A percentile compares a stretch with the other conserved stretches of the same genome.
These are phyloP conservation scores for Alosa sapidissima DNA, from an alignment of 2,797 vertebrate genomes.

Conservation along the genomic window DNA sequence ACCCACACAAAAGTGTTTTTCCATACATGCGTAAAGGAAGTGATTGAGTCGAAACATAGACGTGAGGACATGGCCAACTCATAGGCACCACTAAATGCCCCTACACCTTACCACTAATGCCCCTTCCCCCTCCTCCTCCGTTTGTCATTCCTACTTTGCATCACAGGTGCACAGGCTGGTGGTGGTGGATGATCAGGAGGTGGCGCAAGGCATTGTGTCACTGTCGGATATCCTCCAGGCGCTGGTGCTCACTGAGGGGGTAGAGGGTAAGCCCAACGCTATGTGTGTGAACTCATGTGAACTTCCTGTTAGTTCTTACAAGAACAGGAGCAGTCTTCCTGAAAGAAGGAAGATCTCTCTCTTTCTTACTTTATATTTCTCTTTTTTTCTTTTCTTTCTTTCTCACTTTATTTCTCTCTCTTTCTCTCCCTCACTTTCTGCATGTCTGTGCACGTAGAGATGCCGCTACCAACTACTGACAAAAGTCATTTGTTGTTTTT, in stretches of 20 bases:
- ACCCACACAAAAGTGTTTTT: no score
- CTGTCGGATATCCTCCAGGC: slow-evolving; percentile 96
- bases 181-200: slow-evolving; percentile 90
- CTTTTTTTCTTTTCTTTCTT: no score
- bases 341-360: neutral
- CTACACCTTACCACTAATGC: neutral
- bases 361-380: no score
- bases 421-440: no score
- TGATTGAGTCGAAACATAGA: no score
- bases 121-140: neutral
- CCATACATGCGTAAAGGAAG: no score
- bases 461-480: neutral
- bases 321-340: neutral
- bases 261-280: slow-evolving; percentile 62
- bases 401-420: no score
- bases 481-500: neutral
- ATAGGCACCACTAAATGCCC: neutral
- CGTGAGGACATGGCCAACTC: no score
- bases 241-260: slow-evolving; percentile 83
- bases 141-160: slow-evolving; percentile 16
- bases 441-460: no score
- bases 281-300: neutral
- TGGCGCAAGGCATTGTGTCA: slow-evolving; percentile 94
- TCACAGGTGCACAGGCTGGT: slow-evolving; percentile 92
- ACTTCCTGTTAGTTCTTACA: neutral